Base-by-base conservation (phyloP, 2,797 vertebrate genomes). In the Acrossocheilus wenchowensis region DNA sequence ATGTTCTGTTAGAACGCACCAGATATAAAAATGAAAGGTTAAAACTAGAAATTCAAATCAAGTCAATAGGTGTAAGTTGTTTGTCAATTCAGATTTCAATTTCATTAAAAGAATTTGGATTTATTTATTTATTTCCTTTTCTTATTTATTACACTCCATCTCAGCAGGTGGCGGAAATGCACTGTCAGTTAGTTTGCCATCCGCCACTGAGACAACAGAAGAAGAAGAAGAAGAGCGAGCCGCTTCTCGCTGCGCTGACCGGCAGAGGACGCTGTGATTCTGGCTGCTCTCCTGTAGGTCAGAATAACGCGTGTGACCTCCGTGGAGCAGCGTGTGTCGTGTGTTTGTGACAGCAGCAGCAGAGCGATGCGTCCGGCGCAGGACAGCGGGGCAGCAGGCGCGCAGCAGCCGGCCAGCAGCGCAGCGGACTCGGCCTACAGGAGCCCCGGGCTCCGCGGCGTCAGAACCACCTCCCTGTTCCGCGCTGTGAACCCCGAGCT, bases 401-500 rank as follows among this genome's bases (percentile, higher is more conserved):
- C 71, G 19, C 54, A 23, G 41, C 15, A 30, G 60, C 83, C 88
- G 85, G 90, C 90, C 14, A 78, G 86, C 82, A 89, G 88, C 73
- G 93, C 94, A 91, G 92, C 90, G 87, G 94, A 94, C 11, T 94
- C 93, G 77, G 93, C 91, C 1, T 95, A 87, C 91, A 89, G 84
- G 89, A 95, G 79, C 2, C 96, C 97, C 1, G 98, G 98, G 39
- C 92, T 99, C 89, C 96, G 97, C 82, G 94, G 92, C 0, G 93
- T 93, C 0, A 94, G 88, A 85, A 97, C 97, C 23, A 98, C 97
- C 15, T 95, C 95, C 0, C 92, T 99, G 43, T 99, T 99, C 94
- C 93, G 97, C 80, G 98, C 96, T 2, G 92, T 99, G 73, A 99
- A 99, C 89, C 98, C 98, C 0, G 98, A 99, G 89, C 97, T 99